Conservation (phyloP, 2,797 vertebrate species). For the Perodicticus potto region DNA sequence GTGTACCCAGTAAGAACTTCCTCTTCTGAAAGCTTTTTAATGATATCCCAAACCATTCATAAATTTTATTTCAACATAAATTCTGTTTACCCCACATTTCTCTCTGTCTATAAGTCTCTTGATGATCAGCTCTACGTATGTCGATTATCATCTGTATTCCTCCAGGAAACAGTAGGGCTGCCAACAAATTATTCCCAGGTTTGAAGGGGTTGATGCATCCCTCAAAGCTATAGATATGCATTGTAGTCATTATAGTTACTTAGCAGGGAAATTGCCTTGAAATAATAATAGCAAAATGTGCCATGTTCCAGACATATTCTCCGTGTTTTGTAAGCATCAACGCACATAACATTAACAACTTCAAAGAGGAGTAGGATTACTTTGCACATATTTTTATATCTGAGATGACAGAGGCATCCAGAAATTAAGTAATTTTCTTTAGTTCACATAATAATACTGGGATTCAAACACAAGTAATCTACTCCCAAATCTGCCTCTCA, state of each 20-base stretch:
- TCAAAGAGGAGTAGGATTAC: neutral
- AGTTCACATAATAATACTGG: neutral
- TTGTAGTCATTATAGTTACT: neutral
- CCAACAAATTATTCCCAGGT: constrained; percentile 13
- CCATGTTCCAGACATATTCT: neutral
- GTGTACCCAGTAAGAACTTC: neutral
- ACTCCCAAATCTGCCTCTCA: neutral
- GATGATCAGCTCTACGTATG: neutral
- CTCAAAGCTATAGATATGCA: neutral
- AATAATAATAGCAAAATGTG: constrained; percentile 25
- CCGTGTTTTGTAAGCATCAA: neutral
- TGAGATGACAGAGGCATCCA: neutral
- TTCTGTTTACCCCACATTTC: constrained; percentile 2
- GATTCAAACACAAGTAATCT: constrained; percentile 2
- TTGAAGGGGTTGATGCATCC: neutral
- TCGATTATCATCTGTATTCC: neutral
- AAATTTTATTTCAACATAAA: constrained; percentile 35
- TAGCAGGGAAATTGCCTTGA: constrained; percentile 25
- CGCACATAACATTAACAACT: neutral
- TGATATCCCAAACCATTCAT: neutral
- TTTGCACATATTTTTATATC: neutral
- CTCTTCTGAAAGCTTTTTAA: neutral
- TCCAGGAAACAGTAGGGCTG: neutral
- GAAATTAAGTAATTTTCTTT: neutral
- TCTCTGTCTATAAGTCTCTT: constrained; percentile 10